phyloP scores from a whole-genome alignment of 2,888 invertebrate species.

The Rambutsinella grinnellia region DNA sequence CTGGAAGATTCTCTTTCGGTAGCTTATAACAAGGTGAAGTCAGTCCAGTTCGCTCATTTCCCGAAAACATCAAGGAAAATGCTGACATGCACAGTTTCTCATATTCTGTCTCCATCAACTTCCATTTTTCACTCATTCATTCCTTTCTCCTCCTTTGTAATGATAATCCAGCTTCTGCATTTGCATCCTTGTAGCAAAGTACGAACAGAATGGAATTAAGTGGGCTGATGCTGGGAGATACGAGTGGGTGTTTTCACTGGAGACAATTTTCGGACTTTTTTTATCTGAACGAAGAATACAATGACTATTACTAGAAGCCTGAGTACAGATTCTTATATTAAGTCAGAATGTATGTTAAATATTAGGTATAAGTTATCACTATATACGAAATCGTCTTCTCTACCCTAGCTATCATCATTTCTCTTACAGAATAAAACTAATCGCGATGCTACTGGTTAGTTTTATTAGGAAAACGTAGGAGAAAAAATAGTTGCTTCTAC shows the following conservation, averaged over 20 bases:
- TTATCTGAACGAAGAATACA: no score
- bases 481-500: no score
- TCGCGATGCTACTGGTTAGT: no score
- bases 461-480: no score
- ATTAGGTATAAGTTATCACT: no score
- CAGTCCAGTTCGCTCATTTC: neutral
- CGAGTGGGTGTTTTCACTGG: neutral
- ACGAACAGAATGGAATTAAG: neutral
- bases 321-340: no score
- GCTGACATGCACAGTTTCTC: neutral
- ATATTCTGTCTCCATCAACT: conserved; percentile 14
- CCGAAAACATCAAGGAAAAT: neutral
- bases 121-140: conserved; percentile 33
- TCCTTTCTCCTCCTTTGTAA: conserved; percentile 24
- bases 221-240: neutral
- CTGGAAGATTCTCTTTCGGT: neutral
- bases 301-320: no score
- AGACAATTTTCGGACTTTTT: no score
- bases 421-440: no score
- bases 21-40: neutral
- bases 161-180: conserved; percentile 27
- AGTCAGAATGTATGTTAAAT: no score
- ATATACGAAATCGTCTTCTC: no score
- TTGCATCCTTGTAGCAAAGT: conserved; percentile 7
- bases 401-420: no score